Evolutionary conservation across 1,140 invertebrate species (phyloP).

Genomic region (Riptortus pedestris): DNA sequence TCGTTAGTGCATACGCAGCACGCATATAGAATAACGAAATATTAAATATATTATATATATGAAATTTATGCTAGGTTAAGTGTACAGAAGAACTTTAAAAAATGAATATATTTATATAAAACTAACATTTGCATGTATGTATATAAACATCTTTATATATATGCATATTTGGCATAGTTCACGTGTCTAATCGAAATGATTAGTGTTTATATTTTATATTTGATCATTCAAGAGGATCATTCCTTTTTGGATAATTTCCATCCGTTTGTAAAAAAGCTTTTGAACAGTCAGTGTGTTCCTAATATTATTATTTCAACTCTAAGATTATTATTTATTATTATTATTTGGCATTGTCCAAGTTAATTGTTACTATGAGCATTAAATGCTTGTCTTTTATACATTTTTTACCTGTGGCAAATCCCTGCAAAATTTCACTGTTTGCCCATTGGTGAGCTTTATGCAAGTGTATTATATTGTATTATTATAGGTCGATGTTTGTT

Average conservation of each 20-base stretch:
- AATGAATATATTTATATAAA: constrained; percentile 13
- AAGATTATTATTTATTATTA: background rate
- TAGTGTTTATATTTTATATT: constrained; percentile 1
- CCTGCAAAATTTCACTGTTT: background rate
- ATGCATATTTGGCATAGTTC: background rate
- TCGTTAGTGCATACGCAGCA: background rate
- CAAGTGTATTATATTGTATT: background rate
- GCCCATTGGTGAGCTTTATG: background rate
- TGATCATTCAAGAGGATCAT: background rate
- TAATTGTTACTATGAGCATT: background rate
- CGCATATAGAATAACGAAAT: background rate
- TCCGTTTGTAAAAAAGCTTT: background rate
- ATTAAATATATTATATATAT: background rate
- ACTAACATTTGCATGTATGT: constrained; percentile 2
- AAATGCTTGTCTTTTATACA: background rate
- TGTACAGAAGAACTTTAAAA: constrained; percentile 9
- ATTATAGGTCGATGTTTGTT: too few species aligned
- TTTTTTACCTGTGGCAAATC: background rate
- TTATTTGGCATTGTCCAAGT: background rate
- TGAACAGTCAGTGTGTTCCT: background rate
- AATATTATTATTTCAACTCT: background rate
- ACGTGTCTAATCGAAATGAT: background rate
- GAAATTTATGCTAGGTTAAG: background rate
- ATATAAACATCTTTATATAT: background rate
- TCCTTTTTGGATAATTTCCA: background rate